These are phyloP conservation scores for Lochmaea capreae DNA, from an alignment of 2,888 invertebrate genomes.

Conservation along the genomic window DNA sequence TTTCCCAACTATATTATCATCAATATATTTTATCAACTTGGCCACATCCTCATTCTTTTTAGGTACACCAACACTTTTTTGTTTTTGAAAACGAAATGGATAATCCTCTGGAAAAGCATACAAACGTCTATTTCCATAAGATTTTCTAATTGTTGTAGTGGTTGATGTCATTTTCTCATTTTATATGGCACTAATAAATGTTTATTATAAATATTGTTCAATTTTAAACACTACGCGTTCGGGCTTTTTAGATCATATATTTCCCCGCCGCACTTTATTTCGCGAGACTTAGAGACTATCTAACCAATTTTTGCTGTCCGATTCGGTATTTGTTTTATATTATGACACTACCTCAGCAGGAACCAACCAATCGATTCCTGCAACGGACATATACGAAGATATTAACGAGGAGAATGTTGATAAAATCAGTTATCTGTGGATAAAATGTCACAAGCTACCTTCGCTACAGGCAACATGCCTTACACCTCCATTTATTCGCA, in stretches of 20 bases:
- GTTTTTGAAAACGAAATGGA: constrained; percentile 60
- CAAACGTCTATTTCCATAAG: constrained; percentile 64
- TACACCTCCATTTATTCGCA: background rate
- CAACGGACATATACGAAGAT: constrained; percentile 33
- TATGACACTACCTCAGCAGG: constrained; percentile 29
- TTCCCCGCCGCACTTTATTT: constrained; percentile 9
- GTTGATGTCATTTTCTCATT: constrained; percentile 62
- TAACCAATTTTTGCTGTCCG: constrained; percentile 27
- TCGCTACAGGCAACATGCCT: constrained; percentile 3
- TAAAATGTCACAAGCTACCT: no score
- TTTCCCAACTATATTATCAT: constrained; percentile 84
- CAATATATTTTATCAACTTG: constrained; percentile 82
- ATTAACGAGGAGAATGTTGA: background rate
- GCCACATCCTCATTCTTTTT: constrained; percentile 75
- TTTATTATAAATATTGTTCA: constrained; percentile 7
- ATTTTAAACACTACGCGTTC: constrained; percentile 25
- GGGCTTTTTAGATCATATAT: background rate
- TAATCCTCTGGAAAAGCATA: constrained; percentile 65
- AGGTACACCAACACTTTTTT: constrained; percentile 58
- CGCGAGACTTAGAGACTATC: constrained; percentile 20
- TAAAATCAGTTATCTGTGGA: no score
- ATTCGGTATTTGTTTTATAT: constrained; percentile 25
- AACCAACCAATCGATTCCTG: constrained; percentile 36
- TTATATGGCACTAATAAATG: constrained; percentile 40
- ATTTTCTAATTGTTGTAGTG: constrained; percentile 63